Base-by-base conservation (phyloP, 2,797 vertebrate genomes). In the Eremophila alpestris region DNA sequence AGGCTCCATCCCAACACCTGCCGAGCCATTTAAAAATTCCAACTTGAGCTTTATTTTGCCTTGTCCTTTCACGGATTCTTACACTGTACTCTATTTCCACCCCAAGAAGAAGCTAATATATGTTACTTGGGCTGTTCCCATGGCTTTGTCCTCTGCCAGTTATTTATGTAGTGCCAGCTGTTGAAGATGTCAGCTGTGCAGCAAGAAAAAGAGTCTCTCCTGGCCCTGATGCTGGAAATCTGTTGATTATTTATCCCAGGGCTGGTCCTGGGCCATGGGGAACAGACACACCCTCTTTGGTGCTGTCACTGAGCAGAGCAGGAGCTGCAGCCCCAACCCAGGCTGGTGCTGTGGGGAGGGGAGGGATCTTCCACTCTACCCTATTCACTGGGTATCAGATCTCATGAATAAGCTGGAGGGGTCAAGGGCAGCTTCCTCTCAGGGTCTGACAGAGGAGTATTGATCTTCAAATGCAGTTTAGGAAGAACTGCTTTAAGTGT, bases 31-130 rank as follows among this genome's bases (percentile, higher is more conserved):
- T 49, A 7, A 36, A 56, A 54, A 38, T 30, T 8, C 18, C 58
- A 16, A 0, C 1, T 0, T 1, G 12, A 29, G 41, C 5, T 13
- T 21, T 36, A 36, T 45, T 36, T 49, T 49, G 12, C 27, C 4
- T 51, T 10, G 1, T 40, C 3, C 22, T 55, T 32, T 32, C 32
- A 9, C 0, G 2, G n/a, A 9, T 26, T 43, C 9, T 22, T 62
- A 65, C 2, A 0, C 4, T 32, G 41, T 18, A 32, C 14, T 77
- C 29, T 55, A 7, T 19, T 68, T 49, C 15, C 21, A 8, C 20
- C 16, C 22, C 62, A 7, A 27, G 6, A 29, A 23, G 5, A 29
- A 26, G 26, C 4, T 22, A 0, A 11, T 69, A 4, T 6, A 0
- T 24, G 1, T 76, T 38, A 7, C 7, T 12, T 11, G 23, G 18